Evolutionary conservation across 2,888 invertebrate species (phyloP).

Genomic region (Frankliniella intonsa): DNA sequence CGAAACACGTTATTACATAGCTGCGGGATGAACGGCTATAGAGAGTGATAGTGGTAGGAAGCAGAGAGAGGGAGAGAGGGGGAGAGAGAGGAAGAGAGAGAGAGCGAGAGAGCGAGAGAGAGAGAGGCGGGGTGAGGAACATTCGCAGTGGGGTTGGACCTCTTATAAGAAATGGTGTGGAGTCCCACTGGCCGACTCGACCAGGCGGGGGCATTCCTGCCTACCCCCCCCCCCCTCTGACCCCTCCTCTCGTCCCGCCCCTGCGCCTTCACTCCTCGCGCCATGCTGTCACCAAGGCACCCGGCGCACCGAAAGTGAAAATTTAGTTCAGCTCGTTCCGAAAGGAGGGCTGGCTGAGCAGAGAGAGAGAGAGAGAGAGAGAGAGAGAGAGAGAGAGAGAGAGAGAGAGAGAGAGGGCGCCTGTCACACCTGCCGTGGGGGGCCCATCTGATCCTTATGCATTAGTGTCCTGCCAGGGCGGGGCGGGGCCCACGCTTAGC

Average conservation of each 20-base stretch:
- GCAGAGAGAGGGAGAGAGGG: too few relatives aligned
- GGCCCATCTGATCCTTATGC: constrained; percentile 6
- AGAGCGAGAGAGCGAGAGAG: too few relatives aligned
- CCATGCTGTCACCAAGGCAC: neutral
- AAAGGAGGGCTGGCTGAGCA: neutral
- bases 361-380: neutral
- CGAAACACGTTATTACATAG: too few relatives aligned
- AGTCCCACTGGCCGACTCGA: neutral
- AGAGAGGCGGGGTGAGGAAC: too few relatives aligned
- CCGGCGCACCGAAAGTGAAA: constrained; percentile 1
- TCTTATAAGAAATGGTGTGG: too few relatives aligned
- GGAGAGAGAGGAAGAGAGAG: too few relatives aligned
- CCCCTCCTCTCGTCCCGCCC: neutral
- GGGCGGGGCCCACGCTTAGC: neutral
- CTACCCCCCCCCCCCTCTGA: neutral
- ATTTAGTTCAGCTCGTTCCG: neutral
- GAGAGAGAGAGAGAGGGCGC: neutral
- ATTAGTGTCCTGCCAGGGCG: constrained; percentile 2
- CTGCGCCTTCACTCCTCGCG: neutral
- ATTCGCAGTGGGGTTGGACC: too few relatives aligned
- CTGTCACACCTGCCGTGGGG: neutral
- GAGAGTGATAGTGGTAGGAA: too few relatives aligned
- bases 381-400: neutral
- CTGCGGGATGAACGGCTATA: too few relatives aligned
- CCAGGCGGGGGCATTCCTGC: neutral